phyloP scores from a whole-genome alignment of 2,888 invertebrate genomes.

The Theretra japonica region DNA sequence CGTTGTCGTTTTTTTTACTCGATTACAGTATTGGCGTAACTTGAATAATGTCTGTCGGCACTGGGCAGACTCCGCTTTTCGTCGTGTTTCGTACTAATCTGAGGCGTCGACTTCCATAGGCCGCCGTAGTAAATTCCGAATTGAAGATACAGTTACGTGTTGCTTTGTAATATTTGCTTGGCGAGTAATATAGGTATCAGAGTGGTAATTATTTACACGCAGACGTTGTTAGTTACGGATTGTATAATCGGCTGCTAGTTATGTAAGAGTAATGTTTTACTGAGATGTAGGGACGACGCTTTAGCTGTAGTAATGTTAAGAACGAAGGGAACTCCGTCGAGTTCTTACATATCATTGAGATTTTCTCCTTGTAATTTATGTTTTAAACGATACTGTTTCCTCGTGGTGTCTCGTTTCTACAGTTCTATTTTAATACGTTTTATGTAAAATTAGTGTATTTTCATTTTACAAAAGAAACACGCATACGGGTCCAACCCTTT shows the following conservation, averaged over 20 bases:
- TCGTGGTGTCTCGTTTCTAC: conserved; percentile 66
- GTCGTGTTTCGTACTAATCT: conserved; percentile 5
- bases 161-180: conserved; percentile 53
- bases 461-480: conserved; percentile 75
- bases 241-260: conserved; percentile 67
- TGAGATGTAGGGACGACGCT: conserved; percentile 76
- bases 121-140: conserved; percentile 18
- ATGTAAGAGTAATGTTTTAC: conserved; percentile 67
- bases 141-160: conserved; percentile 16
- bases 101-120: neutral
- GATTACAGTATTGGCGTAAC: neutral
- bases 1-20: conserved; percentile 10
- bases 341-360: conserved; percentile 84
- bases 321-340: conserved; percentile 77
- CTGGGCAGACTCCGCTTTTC: neutral
- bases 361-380: conserved; percentile 80
- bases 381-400: conserved; percentile 62
- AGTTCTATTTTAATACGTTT: conserved; percentile 66
- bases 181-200: conserved; percentile 35
- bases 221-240: conserved; percentile 39
- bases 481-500: conserved; percentile 84
- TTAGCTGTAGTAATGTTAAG: conserved; percentile 76
- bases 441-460: conserved; percentile 58
- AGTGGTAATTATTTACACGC: conserved; percentile 40
- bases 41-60: neutral